Conservation (phyloP, 2,888 invertebrate genomes). For the Phasia obesa region DNA sequence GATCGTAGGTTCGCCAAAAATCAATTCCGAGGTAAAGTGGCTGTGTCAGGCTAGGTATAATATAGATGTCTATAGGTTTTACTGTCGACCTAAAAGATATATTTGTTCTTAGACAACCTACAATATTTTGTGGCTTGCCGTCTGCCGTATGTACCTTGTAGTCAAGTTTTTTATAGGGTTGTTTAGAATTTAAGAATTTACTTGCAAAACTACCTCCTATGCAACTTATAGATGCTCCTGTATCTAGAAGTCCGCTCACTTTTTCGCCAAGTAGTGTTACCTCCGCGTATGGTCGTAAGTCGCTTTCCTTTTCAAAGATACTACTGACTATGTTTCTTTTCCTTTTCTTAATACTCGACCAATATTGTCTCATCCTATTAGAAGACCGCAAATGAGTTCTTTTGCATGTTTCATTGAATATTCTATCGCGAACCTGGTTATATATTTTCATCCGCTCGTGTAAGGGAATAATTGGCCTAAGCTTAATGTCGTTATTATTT, state of each 20-base stretch:
- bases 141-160: neutral
- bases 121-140: neutral
- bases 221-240: no score
- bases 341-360: no score
- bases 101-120: conserved; percentile 5
- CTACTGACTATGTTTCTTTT: neutral
- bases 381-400: neutral
- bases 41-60: conserved; percentile 2
- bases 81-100: neutral
- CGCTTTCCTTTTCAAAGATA: no score
- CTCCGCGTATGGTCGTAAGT: no score
- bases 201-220: neutral
- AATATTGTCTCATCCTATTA: neutral
- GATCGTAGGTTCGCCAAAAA: neutral
- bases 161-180: conserved; percentile 23
- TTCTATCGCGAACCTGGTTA: no score
- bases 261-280: no score
- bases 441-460: no score
- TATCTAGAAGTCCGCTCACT: no score
- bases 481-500: no score
- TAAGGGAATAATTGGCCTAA: no score
- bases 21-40: no score
- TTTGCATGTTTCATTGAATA: no score
- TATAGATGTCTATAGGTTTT: conserved; percentile 10
- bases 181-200: conserved; percentile 16